Conservation (phyloP, 2,113 vertebrate genomes). For the Numenius arquata region DNA sequence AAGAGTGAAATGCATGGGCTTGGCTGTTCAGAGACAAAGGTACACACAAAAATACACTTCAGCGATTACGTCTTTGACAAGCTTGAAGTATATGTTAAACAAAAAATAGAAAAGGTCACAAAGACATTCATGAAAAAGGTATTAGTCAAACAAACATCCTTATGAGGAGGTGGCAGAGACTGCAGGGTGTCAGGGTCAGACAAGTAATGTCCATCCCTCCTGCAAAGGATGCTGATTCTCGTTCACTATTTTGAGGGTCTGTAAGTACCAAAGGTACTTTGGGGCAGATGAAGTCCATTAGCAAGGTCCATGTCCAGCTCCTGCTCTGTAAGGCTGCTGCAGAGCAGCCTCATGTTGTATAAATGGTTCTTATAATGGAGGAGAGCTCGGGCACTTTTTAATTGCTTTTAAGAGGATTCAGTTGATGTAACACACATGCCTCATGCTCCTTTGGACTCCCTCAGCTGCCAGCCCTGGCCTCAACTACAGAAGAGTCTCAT, state of each 20-base stretch:
- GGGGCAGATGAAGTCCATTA: background rate
- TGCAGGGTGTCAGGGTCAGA: background rate
- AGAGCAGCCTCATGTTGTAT: background rate
- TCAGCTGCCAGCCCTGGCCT: background rate
- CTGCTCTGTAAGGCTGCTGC: background rate
- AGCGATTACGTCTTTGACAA: background rate
- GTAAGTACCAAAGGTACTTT: background rate
- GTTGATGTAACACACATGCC: accelerated
- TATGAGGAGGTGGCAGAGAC: background rate
- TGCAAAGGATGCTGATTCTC: background rate
- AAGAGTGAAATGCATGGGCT: background rate
- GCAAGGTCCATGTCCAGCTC: background rate
- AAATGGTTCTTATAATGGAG: accelerated
- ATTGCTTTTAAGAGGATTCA: background rate
- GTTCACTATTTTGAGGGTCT: background rate
- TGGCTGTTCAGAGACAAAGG: background rate
- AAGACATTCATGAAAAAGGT: background rate
- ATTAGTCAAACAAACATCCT: background rate
- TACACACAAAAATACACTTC: background rate
- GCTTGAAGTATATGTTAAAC: background rate
- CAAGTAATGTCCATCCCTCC: background rate
- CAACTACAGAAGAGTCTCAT: background rate
- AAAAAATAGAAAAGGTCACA: background rate
- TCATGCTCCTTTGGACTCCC: background rate
- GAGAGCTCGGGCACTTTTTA: background rate